A percentile compares a stretch with the other conserved stretches of the same genome.
These are phyloP conservation scores for Sebastolobus alascanus DNA, from an alignment of 2,797 vertebrate species.

Conservation along the genomic window DNA sequence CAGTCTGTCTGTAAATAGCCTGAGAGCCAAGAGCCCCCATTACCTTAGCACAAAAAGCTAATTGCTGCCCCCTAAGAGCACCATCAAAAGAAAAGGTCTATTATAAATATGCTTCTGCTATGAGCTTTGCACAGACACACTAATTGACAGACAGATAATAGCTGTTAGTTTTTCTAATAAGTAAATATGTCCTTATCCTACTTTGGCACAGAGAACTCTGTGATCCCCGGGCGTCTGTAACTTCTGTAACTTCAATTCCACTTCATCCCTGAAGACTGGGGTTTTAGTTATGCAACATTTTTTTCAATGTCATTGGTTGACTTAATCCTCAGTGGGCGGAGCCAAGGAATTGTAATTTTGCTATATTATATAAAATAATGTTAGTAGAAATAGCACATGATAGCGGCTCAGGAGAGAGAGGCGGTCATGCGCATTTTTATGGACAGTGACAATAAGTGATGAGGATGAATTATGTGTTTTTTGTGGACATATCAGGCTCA, in stretches of 20 bases:
- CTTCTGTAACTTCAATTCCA: constrained; percentile 9
- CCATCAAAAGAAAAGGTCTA: constrained; percentile 49
- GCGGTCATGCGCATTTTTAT: too few relatives aligned
- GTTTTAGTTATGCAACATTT: neutral
- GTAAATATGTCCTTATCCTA: constrained; percentile 1
- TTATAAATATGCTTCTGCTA: constrained; percentile 48
- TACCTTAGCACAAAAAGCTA: constrained; percentile 71
- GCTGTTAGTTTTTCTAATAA: constrained; percentile 31
- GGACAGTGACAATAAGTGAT: too few relatives aligned
- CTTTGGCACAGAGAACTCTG: constrained; percentile 8
- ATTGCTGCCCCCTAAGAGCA: constrained; percentile 59
- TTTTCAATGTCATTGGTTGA: neutral
- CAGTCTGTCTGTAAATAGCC: constrained; percentile 64
- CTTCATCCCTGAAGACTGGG: constrained; percentile 1
- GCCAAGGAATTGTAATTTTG: neutral
- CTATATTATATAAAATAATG: neutral
- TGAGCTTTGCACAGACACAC: constrained; percentile 38
- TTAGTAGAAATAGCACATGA: neutral
- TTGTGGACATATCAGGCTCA: too few relatives aligned
- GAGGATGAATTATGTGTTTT: too few relatives aligned
- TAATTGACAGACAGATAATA: constrained; percentile 49
- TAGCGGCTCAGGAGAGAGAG: too few relatives aligned
- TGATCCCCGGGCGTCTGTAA: neutral
- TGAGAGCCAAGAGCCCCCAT: constrained; percentile 61
- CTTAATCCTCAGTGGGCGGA: neutral